These are phyloP conservation scores for Spisula solida DNA, from an alignment of 2,888 invertebrate genomes.

Conservation along the genomic window DNA sequence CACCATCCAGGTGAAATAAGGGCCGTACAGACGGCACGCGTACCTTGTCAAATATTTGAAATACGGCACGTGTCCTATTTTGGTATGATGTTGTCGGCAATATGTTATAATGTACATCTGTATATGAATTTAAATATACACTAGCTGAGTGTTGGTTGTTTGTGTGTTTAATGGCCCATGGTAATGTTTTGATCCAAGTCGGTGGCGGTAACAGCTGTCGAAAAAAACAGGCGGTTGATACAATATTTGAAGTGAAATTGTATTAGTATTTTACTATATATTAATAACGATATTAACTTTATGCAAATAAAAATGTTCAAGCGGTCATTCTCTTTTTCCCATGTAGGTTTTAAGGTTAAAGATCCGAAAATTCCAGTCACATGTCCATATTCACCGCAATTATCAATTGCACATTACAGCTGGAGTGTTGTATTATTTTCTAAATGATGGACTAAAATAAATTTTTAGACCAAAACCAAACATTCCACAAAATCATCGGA, in stretches of 20 bases:
- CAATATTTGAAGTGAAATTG: neutral
- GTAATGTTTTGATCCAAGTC: slow-evolving; percentile 23
- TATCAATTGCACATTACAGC: too few relatives aligned
- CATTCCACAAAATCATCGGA: too few relatives aligned
- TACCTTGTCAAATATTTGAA: slow-evolving; percentile 34
- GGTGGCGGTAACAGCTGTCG: slow-evolving; percentile 15
- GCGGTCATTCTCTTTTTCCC: too few relatives aligned
- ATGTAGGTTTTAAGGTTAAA: too few relatives aligned
- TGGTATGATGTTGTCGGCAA: neutral
- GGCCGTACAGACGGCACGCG: slow-evolving; percentile 16
- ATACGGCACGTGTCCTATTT: slow-evolving; percentile 29
- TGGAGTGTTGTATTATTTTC: too few relatives aligned
- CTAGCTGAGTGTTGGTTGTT: neutral
- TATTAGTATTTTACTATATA: too few relatives aligned
- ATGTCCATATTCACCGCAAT: too few relatives aligned
- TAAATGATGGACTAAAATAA: too few relatives aligned
- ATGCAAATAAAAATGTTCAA: too few relatives aligned
- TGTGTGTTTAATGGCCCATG: slow-evolving; percentile 34
- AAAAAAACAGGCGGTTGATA: neutral
- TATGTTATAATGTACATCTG: neutral
- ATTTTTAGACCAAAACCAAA: too few relatives aligned
- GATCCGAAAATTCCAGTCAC: too few relatives aligned
- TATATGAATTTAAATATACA: neutral
- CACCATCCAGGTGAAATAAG: slow-evolving; percentile 20
- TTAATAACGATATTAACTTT: too few relatives aligned